Conservation (phyloP, 2,888 invertebrate genomes). For the Elysia crispata region DNA sequence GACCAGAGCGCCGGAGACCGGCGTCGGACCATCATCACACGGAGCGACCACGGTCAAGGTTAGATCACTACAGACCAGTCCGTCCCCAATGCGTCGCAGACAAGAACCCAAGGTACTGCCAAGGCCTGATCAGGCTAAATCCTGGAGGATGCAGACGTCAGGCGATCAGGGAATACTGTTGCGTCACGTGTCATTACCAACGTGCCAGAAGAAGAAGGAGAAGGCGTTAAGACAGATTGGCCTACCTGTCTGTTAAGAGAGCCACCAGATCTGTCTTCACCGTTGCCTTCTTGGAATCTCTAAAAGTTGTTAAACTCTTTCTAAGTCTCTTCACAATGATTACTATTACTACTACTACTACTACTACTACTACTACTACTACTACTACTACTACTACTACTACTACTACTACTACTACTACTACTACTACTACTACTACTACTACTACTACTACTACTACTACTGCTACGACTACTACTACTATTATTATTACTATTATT, state of each 20-base stretch:
- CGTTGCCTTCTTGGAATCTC: background rate
- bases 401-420: constrained; percentile 9
- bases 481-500: too few species aligned
- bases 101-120: constrained; percentile 53
- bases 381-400: constrained; percentile 9
- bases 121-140: constrained; percentile 52
- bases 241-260: too few species aligned
- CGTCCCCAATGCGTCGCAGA: constrained; percentile 50
- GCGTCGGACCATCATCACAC: background rate
- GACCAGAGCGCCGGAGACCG: background rate
- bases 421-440: background rate
- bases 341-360: background rate
- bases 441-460: background rate
- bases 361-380: constrained; percentile 9
- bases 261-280: background rate
- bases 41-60: background rate
- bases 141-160: constrained; percentile 52
- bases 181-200: constrained; percentile 49
- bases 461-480: too few species aligned
- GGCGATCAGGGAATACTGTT: constrained; percentile 54
- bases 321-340: background rate
- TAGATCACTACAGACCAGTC: background rate
- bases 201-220: too few species aligned
- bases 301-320: background rate
- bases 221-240: too few species aligned